phyloP scores from a whole-genome alignment of 2,113 vertebrate species.

The Ptyas mucosa region DNA sequence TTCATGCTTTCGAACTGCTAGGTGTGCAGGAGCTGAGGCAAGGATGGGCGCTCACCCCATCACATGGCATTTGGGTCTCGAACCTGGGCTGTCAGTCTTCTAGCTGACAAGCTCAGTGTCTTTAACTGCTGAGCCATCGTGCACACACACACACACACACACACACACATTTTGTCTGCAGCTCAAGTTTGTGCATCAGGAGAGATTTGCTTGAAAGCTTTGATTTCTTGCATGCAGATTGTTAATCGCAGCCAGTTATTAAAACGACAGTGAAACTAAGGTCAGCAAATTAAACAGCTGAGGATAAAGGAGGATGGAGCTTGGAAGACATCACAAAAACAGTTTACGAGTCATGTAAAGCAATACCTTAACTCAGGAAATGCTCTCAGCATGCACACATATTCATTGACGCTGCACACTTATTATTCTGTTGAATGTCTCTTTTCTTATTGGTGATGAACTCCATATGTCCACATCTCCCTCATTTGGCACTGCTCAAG shows the following conservation, averaged over 20 bases:
- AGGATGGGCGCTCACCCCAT: not conserved
- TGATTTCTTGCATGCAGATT: not conserved
- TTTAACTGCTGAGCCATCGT: not conserved
- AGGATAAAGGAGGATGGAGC: conserved; percentile 43
- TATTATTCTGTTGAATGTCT: conserved; percentile 54
- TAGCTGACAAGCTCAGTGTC: not conserved
- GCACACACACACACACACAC: not conserved
- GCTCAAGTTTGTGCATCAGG: not conserved
- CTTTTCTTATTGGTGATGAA: conserved; percentile 61
- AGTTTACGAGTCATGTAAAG: conserved; percentile 47
- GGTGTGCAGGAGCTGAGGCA: too few species aligned
- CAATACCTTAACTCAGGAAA: conserved; percentile 51
- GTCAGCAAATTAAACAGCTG: not conserved
- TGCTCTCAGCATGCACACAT: conserved; percentile 43
- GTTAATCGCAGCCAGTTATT: conserved; percentile 14
- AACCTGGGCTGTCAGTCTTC: not conserved
- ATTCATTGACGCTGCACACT: conserved; percentile 48
- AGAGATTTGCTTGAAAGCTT: not conserved
- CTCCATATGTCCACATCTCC: conserved; percentile 66
- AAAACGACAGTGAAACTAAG: not conserved
- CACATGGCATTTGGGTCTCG: not conserved
- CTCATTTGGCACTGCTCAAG: conserved; percentile 38
- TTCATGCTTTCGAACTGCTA: too few species aligned
- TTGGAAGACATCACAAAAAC: conserved; percentile 59
- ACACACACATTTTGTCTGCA: not conserved